Base-by-base conservation (phyloP, 2,113 vertebrate species). In the Malurus melanocephalus region DNA sequence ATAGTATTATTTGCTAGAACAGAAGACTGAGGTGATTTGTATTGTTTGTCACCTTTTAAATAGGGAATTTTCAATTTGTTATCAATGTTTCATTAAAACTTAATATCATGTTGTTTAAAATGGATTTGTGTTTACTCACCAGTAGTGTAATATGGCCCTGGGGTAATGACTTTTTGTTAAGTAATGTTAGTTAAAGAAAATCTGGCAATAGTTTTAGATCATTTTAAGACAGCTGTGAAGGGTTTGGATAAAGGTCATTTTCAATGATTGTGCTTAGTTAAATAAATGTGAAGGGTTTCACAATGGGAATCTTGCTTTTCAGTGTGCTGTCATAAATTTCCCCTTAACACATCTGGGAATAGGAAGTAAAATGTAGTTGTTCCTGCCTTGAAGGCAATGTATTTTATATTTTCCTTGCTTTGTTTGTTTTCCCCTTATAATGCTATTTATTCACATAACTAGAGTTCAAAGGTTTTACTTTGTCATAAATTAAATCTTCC, bases 211-310 rank as follows among this genome's bases (percentile, higher is more conserved):
- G 94, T 97, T 97, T 96, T 95, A 97, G 94, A 96, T 97, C 93
- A 97, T 97, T 98, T 97, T 96, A 96, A 96, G 96, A 92, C 96
- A 90, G 82, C 96, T 95, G 94, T 96, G 94, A 96, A 97, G 91
- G 92, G 95, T 97, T 96, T 97, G 93, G 88, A 95, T 96, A 97
- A 97, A 98, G 96, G 96, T 98, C 97, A 97, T 96, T 97, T 97
- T 96, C 96, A 96, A 22, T 95, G 96, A 96, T 96, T 97, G 95
- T 94, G 94, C 96, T 96, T 96, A 95, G 96, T 95, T 96, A 97
- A 96, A 96, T 97, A 96, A 97, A 97, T 97, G 95, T 95, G 94
- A 96, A 96, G 88, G 91, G 82, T 92, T 96, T 96, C 96, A 96
- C 95, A 96, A 96, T 96, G 96, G 96, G 94, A 97, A 95, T 96